phyloP scores from a whole-genome alignment of 1,140 invertebrate genomes.

The Physella acuta region DNA sequence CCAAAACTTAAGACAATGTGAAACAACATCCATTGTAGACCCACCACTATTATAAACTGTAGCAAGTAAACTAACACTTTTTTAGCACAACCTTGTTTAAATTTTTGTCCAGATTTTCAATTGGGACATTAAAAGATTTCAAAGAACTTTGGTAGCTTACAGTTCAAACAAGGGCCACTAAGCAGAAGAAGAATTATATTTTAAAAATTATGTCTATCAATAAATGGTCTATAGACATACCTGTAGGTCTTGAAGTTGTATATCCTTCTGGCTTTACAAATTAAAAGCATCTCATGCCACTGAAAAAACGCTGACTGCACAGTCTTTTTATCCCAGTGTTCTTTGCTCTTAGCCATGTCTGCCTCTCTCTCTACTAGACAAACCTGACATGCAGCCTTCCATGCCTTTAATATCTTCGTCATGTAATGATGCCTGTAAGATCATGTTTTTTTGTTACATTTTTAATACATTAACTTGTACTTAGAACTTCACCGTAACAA shows the following conservation, averaged over 20 bases:
- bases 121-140: neutral
- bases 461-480: too few relatives aligned
- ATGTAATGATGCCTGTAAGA: slow-evolving; percentile 21
- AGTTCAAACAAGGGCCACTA: neutral
- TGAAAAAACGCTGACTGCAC: slow-evolving; percentile 17
- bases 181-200: neutral
- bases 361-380: slow-evolving; percentile 25
- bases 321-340: slow-evolving; percentile 24
- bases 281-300: slow-evolving; percentile 19
- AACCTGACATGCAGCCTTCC: slow-evolving; percentile 23
- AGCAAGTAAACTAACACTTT: too few relatives aligned
- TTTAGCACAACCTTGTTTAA: too few relatives aligned
- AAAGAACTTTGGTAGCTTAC: neutral
- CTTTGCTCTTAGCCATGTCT: slow-evolving; percentile 22
- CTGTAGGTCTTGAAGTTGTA: slow-evolving; percentile 16
- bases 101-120: neutral
- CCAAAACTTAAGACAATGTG: too few relatives aligned
- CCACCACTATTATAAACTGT: too few relatives aligned
- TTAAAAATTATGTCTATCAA: neutral
- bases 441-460: too few relatives aligned
- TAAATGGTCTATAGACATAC: neutral
- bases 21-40: too few relatives aligned
- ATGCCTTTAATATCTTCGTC: slow-evolving; percentile 17
- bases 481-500: too few relatives aligned
- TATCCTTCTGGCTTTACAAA: slow-evolving; percentile 7